Evolutionary conservation across 2,113 vertebrate species (phyloP).

Genomic region (Gymnorhina tibicen): DNA sequence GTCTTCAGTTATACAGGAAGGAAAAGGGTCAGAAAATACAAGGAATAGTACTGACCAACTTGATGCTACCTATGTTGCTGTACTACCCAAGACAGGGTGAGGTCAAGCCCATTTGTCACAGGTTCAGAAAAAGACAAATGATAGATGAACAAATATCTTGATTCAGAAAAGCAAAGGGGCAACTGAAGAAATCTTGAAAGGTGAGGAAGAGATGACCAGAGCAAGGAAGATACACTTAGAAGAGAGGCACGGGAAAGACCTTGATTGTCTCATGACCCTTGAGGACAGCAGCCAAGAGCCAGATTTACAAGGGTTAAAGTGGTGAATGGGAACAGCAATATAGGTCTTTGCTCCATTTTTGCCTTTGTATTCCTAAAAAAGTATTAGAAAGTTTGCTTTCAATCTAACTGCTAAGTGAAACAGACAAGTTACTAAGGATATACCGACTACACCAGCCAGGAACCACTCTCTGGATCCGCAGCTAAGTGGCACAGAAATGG

Average conservation of each 20-base stretch:
- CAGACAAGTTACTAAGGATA: neutral
- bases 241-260: neutral
- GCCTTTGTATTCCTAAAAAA: neutral
- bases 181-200: neutral
- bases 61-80: neutral
- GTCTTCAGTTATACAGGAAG: neutral
- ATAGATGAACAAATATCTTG: neutral
- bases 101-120: neutral
- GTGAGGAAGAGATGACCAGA: neutral
- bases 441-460: neutral
- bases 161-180: neutral
- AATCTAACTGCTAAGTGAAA: neutral
- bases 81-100: neutral
- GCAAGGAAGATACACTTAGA: neutral
- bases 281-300: neutral
- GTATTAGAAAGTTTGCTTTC: neutral
- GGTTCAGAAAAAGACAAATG: neutral
- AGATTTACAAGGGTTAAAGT: neutral
- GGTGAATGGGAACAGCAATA: neutral
- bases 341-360: neutral
- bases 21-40: neutral
- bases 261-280: neutral
- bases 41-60: neutral
- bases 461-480: neutral
- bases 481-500: neutral